phyloP scores from a whole-genome alignment of 2,113 vertebrate species.

The Dipodomys ordii region DNA sequence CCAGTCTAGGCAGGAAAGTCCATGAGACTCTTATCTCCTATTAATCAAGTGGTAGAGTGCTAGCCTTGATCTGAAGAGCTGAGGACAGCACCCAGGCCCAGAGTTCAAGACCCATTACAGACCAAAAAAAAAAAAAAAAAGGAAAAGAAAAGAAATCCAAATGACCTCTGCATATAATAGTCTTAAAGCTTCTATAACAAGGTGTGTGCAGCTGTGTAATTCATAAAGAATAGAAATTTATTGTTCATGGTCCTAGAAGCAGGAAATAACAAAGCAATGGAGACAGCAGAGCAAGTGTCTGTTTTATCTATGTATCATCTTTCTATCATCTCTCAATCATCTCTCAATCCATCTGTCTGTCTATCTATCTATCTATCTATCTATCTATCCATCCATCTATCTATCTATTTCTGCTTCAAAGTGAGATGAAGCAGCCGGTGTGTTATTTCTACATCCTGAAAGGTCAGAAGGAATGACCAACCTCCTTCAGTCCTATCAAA shows the following conservation, averaged over 20 bases:
- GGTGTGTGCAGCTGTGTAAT: background rate
- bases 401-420: background rate
- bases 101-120: too few relatives aligned
- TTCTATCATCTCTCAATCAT: background rate
- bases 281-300: background rate
- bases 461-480: background rate
- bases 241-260: background rate
- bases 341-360: background rate
- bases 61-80: background rate
- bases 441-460: background rate
- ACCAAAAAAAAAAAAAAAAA: too few relatives aligned
- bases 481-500: background rate
- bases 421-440: too few relatives aligned
- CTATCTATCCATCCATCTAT: too few relatives aligned
- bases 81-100: too few relatives aligned
- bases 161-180: background rate
- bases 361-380: background rate
- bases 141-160: background rate
- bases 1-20: too few relatives aligned
- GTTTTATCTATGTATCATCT: too few relatives aligned
- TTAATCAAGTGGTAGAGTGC: too few relatives aligned
- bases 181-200: background rate
- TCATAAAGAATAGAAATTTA: background rate
- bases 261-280: background rate
- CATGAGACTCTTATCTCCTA: too few relatives aligned